Conservation (phyloP, 2,113 vertebrate genomes). For the Barnardius zonarius region DNA sequence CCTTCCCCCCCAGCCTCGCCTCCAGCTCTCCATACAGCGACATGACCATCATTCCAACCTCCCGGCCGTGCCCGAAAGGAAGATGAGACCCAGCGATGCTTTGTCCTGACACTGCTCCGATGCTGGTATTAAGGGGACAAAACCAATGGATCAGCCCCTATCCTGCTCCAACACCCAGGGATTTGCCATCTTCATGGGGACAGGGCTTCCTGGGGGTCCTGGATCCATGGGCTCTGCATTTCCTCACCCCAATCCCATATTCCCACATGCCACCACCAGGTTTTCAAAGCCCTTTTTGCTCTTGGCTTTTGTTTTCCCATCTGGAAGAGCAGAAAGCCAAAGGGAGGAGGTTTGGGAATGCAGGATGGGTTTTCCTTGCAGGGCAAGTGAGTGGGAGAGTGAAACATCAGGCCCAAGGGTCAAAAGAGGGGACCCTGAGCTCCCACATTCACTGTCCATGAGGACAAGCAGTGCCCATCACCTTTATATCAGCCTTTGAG, state of each 20-base stretch:
- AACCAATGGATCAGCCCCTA: rapidly evolving
- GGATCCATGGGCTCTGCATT: not conserved
- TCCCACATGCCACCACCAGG: rapidly evolving
- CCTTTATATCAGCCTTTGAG: not conserved
- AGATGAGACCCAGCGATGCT: not conserved
- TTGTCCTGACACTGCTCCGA: not conserved
- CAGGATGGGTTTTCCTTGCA: not conserved
- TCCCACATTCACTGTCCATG: rapidly evolving
- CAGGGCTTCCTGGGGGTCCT: rapidly evolving
- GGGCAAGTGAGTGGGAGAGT: not conserved
- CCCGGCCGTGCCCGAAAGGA: rapidly evolving
- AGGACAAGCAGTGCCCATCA: not conserved
- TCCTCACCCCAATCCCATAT: not conserved
- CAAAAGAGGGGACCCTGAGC: not conserved
- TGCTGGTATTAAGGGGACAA: not conserved
- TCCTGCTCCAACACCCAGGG: not conserved
- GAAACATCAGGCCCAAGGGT: not conserved
- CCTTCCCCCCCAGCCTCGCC: not conserved
- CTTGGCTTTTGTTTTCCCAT: not conserved
- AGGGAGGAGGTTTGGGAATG: not conserved
- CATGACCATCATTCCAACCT: rapidly evolving
- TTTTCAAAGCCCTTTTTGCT: not conserved
- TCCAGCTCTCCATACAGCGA: not conserved
- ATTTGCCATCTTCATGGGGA: not conserved
- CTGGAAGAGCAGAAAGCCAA: not conserved